Evolutionary conservation across 1,140 invertebrate species (phyloP).

Genomic region (fruit fly (Drosophila melanogaster)): DNA sequence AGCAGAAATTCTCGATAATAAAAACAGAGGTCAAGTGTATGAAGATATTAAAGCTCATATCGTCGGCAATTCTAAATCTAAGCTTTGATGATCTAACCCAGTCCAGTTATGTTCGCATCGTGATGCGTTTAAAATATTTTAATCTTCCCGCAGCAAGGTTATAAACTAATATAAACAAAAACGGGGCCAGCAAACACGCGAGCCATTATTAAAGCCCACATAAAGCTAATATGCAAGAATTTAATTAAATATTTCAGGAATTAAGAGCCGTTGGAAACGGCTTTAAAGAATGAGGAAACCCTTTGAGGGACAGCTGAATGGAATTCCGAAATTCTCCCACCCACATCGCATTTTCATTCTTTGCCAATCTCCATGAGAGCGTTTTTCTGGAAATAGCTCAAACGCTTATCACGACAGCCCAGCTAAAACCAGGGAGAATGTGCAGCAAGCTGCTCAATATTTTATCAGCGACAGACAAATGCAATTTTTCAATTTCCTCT

Average conservation of each 20-base stretch:
- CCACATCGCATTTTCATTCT: constrained; percentile 16
- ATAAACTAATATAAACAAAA: constrained; percentile 10
- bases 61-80: constrained; percentile 11
- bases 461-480: constrained; percentile 69
- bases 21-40: constrained; percentile 13
- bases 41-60: constrained; percentile 17
- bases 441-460: constrained; percentile 59
- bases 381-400: constrained; percentile 60
- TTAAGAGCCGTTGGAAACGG: constrained; percentile 32
- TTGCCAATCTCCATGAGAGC: constrained; percentile 47
- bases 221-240: constrained; percentile 12
- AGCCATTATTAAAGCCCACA: constrained; percentile 1
- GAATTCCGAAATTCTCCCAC: constrained; percentile 14
- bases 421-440: constrained; percentile 18
- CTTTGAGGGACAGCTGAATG: constrained; percentile 29
- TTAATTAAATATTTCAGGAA: constrained; percentile 31
- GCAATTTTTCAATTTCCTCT: constrained; percentile 74
- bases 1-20: background rate
- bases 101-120: constrained; percentile 5
- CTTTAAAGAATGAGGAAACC: constrained; percentile 38
- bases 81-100: constrained; percentile 16
- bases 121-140: constrained; percentile 15
- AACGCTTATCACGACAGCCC: constrained; percentile 58
- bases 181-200: constrained; percentile 17
- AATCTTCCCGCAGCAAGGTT: constrained; percentile 17